Base-by-base conservation (phyloP, 2,888 invertebrate genomes). In the Hanleya hanleyi region DNA sequence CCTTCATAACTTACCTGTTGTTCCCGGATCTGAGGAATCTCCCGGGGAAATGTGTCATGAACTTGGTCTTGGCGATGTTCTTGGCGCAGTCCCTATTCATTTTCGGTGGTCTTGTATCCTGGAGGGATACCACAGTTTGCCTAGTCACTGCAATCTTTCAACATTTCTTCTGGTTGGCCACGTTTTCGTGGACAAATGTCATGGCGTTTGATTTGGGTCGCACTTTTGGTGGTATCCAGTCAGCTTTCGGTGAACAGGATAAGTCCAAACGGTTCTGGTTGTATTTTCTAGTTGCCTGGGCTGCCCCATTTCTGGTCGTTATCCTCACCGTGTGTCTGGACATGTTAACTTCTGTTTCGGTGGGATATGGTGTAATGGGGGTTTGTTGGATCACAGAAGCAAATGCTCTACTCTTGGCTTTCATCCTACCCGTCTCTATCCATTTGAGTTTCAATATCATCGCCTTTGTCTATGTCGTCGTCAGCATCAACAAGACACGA, bases 131-230 rank as follows among this genome's bases (percentile, higher is more conserved):
- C 12, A 7, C 12, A 3, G 12, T 33, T 7, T 64, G 64, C 64
- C 9, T 36, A 9, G 35, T n/a, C 12, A 12, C 36, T 18, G 64
- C 64, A 4, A 9, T 64, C 35, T 22, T 33, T 36, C 64, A 64
- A n/a, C 64, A 64, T 33, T 64, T 64, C 64, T 64, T 64, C 5
- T 64, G 64, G 64, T 36, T 64, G 64, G 36, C 64, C 35, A 35
- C 64, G 6, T 64, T 64, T n/a, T 33, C 64, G 35, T 64, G 64
- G 64, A 64, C 36, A 7, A 64, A 36, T 33, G 64, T 64, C 1
- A 64, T 64, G n/a, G 64, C 64, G 2, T n/a, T 33, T 12, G 35
- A 64, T 36, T 35, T 36, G 64, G 33, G 32, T 4, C 32, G 18
- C 15, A 64, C 64, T 4, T 64, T 64, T 36, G 35, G 64, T 12